phyloP scores from a whole-genome alignment of 2,113 vertebrate genomes.

The Onychostoma macrolepis region DNA sequence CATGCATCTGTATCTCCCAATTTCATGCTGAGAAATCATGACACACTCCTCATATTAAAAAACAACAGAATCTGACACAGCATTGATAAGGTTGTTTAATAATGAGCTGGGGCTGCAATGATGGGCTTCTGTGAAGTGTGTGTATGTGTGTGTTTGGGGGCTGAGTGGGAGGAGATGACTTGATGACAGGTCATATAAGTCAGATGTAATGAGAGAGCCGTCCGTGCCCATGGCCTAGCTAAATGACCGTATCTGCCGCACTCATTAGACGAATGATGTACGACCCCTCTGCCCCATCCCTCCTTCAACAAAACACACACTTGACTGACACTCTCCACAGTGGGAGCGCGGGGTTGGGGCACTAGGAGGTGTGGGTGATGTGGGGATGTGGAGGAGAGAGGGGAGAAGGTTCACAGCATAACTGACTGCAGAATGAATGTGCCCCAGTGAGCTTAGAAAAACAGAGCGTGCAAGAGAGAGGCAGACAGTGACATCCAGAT shows the following conservation, averaged over 20 bases:
- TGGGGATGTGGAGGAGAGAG: slow-evolving; percentile 31
- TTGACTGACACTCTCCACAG: slow-evolving; percentile 23
- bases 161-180: slow-evolving; percentile 70
- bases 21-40: background rate
- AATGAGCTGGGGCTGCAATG: slow-evolving; percentile 38
- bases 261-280: slow-evolving; percentile 82
- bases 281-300: slow-evolving; percentile 73
- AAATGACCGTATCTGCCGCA: slow-evolving; percentile 82
- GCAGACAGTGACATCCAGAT: slow-evolving; percentile 71
- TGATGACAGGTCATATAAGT: slow-evolving; percentile 86
- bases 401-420: slow-evolving; percentile 9
- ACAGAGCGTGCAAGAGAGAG: slow-evolving; percentile 65
- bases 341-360: slow-evolving; percentile 7
- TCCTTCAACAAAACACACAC: slow-evolving; percentile 32
- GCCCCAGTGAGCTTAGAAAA: slow-evolving; percentile 66
- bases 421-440: slow-evolving; percentile 58
- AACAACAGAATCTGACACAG: slow-evolving; percentile 6
- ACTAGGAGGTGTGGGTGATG: slow-evolving; percentile 37
- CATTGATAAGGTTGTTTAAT: slow-evolving; percentile 17
- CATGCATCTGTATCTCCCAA: background rate
- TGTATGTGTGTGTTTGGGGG: slow-evolving; percentile 20
- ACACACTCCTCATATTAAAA: slow-evolving; percentile 30
- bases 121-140: slow-evolving; percentile 2
- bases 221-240: slow-evolving; percentile 76
- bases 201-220: slow-evolving; percentile 87